Percentiles rank a stretch among this genome's conserved stretches.
Conservation (phyloP, 2,113 vertebrate genomes). For the Diadophis punctatus region DNA sequence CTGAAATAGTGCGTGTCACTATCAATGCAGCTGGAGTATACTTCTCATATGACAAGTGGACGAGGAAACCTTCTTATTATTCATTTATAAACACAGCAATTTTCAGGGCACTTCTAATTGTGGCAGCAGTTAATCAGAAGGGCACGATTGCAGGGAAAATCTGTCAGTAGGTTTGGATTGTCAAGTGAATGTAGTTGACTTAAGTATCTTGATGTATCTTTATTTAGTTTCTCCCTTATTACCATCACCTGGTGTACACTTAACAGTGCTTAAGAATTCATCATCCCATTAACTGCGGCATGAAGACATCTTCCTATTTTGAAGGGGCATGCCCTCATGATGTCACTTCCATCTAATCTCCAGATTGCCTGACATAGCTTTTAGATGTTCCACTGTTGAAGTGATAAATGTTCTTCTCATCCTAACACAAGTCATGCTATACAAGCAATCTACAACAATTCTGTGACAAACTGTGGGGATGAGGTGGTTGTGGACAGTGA, state of each 20-base stretch:
- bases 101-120: conserved; percentile 10
- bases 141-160: neutral
- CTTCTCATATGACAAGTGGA: neutral
- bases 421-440: neutral
- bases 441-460: neutral
- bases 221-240: neutral
- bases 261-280: neutral
- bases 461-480: neutral
- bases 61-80: neutral
- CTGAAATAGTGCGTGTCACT: neutral
- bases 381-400: neutral
- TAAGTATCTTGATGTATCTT: neutral
- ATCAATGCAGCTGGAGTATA: neutral
- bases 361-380: neutral
- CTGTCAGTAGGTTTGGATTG: neutral
- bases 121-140: neutral
- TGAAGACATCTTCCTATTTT: neutral
- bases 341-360: neutral
- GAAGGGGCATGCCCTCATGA: neutral
- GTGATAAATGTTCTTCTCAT: neutral
- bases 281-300: neutral
- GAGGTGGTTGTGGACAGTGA: neutral
- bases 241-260: neutral
- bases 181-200: neutral
- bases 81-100: neutral